These are phyloP conservation scores for Paraescarpia echinospica DNA, from an alignment of 1,140 invertebrate genomes.

Conservation along the genomic window DNA sequence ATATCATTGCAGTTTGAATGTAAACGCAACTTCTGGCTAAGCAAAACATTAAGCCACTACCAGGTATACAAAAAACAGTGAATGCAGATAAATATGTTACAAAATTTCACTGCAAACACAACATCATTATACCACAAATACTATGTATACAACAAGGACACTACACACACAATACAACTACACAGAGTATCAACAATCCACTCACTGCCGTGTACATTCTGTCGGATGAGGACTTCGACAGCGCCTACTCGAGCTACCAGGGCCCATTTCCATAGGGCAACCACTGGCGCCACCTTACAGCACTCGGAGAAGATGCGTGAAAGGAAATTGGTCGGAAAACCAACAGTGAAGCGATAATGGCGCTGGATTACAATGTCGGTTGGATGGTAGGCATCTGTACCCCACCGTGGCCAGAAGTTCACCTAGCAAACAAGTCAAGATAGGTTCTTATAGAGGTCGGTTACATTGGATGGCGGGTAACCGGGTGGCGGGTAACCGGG, in stretches of 20 bases:
- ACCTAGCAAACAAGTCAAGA: neutral
- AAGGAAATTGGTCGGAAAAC: neutral
- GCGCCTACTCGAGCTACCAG: conserved; percentile 1
- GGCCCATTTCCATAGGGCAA: conserved; percentile 5
- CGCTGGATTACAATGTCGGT: neutral
- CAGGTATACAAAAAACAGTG: too few relatives aligned
- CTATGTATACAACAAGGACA: too few relatives aligned
- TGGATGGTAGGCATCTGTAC: neutral
- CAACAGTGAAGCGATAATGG: neutral
- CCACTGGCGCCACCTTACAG: neutral
- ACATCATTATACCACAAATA: too few relatives aligned
- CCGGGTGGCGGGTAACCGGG: too few relatives aligned
- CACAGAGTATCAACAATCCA: neutral
- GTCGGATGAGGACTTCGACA: conserved; percentile 5
- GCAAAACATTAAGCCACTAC: too few relatives aligned
- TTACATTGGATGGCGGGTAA: too few relatives aligned
- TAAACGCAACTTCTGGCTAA: too few relatives aligned
- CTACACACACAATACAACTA: neutral
- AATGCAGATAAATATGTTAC: too few relatives aligned
- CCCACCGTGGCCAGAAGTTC: conserved; percentile 9
- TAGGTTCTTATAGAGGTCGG: too few relatives aligned
- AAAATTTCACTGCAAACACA: too few relatives aligned
- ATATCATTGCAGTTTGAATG: too few relatives aligned
- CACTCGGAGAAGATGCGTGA: conserved; percentile 11
- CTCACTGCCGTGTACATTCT: conserved; percentile 12